These are phyloP conservation scores for Sicus ferrugineus DNA, from an alignment of 2,888 invertebrate species.

Conservation along the genomic window DNA sequence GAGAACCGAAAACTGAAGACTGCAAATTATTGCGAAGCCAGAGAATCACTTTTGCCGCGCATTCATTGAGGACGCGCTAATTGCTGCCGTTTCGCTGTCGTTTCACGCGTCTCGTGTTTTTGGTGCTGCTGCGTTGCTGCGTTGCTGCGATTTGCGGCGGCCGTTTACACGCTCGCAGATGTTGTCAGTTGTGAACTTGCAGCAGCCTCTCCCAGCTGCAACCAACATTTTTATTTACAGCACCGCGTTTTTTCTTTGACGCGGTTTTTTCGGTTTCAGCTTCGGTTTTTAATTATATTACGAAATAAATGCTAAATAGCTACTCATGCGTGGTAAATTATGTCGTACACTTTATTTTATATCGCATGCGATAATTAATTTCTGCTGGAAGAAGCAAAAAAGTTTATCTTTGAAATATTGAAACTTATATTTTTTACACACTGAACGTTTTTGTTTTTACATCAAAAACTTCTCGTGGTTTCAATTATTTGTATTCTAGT, in stretches of 20 bases:
- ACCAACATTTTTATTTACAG: no score
- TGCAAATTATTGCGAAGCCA: conserved; percentile 2
- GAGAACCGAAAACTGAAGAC: conserved; percentile 11
- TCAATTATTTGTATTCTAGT: no score
- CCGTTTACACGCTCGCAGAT: neutral
- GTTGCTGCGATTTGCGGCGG: neutral
- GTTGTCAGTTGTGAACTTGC: neutral
- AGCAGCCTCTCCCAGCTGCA: no score
- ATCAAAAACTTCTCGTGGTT: no score
- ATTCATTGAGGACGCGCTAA: conserved; percentile 14
- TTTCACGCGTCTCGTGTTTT: neutral
- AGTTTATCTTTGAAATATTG: no score
- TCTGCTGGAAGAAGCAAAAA: neutral
- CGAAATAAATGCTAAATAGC: conserved; percentile 18
- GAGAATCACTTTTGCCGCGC: conserved; percentile 11
- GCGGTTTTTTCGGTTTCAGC: conserved; percentile 35
- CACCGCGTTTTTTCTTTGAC: neutral
- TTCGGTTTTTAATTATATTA: conserved; percentile 20
- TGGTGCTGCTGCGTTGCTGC: neutral
- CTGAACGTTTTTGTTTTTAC: no score
- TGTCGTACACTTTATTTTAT: conserved; percentile 10
- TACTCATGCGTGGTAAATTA: conserved; percentile 17
- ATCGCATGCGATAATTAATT: neutral
- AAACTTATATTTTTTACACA: no score
- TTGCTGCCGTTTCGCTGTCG: neutral